Conservation (phyloP, 2,113 vertebrate genomes). For the Istiophorus platypterus region DNA sequence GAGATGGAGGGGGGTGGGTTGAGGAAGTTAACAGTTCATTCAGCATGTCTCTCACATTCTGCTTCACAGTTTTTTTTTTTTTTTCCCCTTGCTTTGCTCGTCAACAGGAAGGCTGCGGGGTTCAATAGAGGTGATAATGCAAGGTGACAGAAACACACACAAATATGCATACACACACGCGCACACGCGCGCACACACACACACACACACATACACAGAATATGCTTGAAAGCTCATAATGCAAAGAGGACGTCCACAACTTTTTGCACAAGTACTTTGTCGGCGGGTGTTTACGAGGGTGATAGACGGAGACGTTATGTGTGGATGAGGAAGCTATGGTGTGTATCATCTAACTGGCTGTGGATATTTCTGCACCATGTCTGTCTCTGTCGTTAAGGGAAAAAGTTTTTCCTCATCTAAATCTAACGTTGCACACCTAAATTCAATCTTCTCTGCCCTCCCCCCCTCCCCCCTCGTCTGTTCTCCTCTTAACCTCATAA, state of each 20-base stretch:
- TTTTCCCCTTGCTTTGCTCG: conserved; percentile 36
- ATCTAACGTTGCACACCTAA: conserved; percentile 21
- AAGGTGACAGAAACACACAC: conserved; percentile 31
- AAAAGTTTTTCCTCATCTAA: conserved; percentile 10
- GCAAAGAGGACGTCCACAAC: not conserved
- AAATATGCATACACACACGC: not conserved
- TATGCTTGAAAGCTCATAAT: not conserved
- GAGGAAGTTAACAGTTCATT: conserved; percentile 63
- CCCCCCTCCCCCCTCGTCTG: not conserved
- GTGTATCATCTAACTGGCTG: not conserved
- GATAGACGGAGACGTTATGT: conserved; percentile 18
- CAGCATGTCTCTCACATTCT: conserved; percentile 63
- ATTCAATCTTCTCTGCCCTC: conserved; percentile 23
- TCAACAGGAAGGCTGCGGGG: conserved; percentile 59
- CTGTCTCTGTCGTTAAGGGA: conserved; percentile 28
- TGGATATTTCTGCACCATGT: conserved; percentile 11
- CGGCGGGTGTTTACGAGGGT: conserved; percentile 1
- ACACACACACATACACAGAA: not conserved
- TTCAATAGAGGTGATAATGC: conserved; percentile 57
- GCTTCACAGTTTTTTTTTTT: conserved; percentile 43
- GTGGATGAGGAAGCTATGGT: not conserved
- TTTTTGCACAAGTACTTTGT: not conserved
- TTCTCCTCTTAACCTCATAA: conserved; percentile 25
- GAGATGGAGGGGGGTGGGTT: conserved; percentile 39
- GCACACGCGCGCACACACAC: not conserved